Percentiles rank a stretch among this genome's conserved stretches.
Conservation (phyloP, 2,113 vertebrate species). For the Vulpes vulpes region DNA sequence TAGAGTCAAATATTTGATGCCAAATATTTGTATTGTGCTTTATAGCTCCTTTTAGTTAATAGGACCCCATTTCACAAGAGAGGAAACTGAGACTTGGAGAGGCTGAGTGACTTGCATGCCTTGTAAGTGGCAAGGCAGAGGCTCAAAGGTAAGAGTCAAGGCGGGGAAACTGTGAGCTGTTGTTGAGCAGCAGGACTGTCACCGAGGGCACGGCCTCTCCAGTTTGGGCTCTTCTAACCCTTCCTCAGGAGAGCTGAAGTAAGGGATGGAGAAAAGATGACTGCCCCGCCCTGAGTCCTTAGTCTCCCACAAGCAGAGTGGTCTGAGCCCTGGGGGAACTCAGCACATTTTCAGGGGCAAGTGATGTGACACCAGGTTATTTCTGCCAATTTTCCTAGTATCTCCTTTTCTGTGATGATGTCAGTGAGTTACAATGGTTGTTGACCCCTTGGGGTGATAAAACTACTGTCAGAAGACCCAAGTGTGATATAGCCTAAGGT, state of each 20-base stretch:
- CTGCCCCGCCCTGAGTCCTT: background rate
- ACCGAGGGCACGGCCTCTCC: background rate
- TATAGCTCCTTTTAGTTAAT: background rate
- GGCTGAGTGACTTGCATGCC: too few relatives aligned
- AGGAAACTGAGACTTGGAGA: background rate
- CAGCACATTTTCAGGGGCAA: background rate
- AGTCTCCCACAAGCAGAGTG: background rate
- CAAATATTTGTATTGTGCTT: background rate
- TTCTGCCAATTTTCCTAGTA: background rate
- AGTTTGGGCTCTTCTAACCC: background rate
- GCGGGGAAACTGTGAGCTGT: background rate
- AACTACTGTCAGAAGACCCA: background rate
- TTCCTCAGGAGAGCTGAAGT: background rate
- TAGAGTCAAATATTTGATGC: background rate
- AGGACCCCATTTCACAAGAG: background rate
- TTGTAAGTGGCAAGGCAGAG: background rate
- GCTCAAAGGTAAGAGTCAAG: background rate
- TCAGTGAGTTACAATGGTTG: background rate
- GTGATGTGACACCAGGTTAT: background rate
- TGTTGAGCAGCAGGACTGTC: background rate
- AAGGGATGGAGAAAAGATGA: background rate
- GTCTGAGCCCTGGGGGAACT: background rate
- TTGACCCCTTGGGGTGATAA: background rate
- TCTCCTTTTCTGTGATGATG: background rate
- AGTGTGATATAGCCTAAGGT: background rate